Evolutionary conservation across 2,888 invertebrate species (phyloP).

Genomic region (Odontocerum albicorne): DNA sequence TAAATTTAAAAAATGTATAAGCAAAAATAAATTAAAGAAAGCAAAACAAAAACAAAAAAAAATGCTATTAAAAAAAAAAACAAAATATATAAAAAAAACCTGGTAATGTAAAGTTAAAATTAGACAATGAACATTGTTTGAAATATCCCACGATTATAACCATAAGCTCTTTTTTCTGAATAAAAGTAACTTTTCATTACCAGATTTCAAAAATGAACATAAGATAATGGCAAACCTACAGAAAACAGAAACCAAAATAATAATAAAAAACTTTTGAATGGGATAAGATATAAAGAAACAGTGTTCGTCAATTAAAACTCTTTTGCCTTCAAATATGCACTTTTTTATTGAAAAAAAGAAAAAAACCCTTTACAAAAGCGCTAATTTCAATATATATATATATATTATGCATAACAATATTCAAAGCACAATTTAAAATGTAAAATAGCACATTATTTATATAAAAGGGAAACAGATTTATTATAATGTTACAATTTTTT

Average conservation of each 20-base stretch:
- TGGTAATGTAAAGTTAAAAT: slow-evolving; percentile 41
- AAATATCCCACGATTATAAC: too few species aligned
- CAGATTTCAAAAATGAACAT: too few species aligned
- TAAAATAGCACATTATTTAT: slow-evolving; percentile 4
- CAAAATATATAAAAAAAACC: slow-evolving; percentile 14
- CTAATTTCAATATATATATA: slow-evolving; percentile 4
- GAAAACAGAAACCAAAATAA: slow-evolving; percentile 43
- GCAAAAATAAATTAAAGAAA: not conserved
- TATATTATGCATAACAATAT: slow-evolving; percentile 19
- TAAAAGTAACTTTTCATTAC: too few species aligned
- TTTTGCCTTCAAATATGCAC: too few species aligned
- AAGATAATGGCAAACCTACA: slow-evolving; percentile 32
- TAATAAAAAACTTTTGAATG: slow-evolving; percentile 9
- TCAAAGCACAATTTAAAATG: slow-evolving; percentile 30
- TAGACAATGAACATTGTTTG: too few species aligned
- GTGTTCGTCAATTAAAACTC: too few species aligned
- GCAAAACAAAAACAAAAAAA: not conserved
- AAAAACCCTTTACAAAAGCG: slow-evolving; percentile 38
- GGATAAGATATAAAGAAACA: slow-evolving; percentile 23
- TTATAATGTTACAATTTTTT: slow-evolving; percentile 40
- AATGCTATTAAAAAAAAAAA: slow-evolving; percentile 26
- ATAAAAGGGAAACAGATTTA: slow-evolving; percentile 32
- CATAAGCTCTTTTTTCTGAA: too few species aligned
- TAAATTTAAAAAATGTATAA: not conserved
- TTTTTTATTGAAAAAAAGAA: slow-evolving; percentile 35